Evolutionary conservation across 2,113 vertebrate species (phyloP).

Genomic region (Nestor notabilis): DNA sequence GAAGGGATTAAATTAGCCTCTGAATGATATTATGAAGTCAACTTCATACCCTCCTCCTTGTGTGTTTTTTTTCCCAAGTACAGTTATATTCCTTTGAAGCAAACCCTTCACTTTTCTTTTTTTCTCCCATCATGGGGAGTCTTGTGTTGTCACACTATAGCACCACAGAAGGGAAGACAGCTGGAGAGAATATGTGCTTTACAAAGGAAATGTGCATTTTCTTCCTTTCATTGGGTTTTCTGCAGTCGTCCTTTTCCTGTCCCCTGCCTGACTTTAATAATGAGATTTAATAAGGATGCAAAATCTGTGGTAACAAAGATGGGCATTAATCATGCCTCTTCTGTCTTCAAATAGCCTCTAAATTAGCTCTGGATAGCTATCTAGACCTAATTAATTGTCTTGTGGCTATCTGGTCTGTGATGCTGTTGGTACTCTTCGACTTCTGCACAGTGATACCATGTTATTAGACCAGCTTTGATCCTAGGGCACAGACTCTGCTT

Average conservation of each 20-base stretch:
- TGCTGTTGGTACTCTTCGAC: neutral
- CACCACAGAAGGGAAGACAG: constrained; percentile 46
- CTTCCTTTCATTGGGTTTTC: neutral
- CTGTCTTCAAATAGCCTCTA: neutral
- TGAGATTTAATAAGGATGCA: neutral
- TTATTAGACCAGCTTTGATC: neutral
- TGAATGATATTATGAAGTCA: neutral
- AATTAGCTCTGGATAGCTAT: neutral
- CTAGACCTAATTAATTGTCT: neutral
- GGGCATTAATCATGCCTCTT: neutral
- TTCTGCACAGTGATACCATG: neutral
- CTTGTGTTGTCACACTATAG: neutral
- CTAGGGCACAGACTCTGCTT: accelerated
- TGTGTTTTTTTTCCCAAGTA: neutral
- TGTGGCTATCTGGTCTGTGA: neutral
- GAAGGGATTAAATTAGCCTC: neutral
- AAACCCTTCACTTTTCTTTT: neutral
- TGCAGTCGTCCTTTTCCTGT: neutral
- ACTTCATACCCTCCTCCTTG: neutral
- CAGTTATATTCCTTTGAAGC: neutral
- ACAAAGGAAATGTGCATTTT: neutral
- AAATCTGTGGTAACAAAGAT: neutral
- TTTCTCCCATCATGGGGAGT: neutral
- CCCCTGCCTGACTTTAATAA: constrained; percentile 22
- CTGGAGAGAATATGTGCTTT: constrained; percentile 6